These are phyloP conservation scores for Sepioteuthis lessoniana DNA, from an alignment of 2,888 invertebrate species.

Conservation along the genomic window DNA sequence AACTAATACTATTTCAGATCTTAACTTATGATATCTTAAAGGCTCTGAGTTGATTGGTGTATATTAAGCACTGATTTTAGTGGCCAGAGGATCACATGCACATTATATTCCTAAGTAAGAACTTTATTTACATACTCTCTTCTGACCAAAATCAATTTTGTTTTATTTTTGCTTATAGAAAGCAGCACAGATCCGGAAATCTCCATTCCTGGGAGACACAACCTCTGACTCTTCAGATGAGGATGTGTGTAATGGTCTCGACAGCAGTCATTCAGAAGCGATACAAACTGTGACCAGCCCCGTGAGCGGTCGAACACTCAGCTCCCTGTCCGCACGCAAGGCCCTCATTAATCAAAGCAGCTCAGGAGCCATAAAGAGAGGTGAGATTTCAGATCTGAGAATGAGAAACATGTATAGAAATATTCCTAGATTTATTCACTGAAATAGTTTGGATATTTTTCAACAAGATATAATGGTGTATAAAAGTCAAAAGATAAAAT, in stretches of 20 bases:
- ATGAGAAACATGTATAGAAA: no score
- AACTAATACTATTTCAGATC: no score
- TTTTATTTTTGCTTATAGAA: conserved; percentile 78
- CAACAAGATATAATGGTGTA: no score
- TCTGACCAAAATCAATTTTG: neutral
- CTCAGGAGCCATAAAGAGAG: conserved; percentile 71
- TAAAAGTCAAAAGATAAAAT: no score
- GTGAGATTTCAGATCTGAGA: conserved; percentile 54
- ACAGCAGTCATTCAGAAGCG: conserved; percentile 52
- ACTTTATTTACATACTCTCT: no score
- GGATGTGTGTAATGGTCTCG: conserved; percentile 77
- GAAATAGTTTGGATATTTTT: no score
- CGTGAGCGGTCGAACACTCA: conserved; percentile 52
- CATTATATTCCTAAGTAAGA: no score
- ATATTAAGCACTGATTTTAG: no score
- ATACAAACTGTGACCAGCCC: conserved; percentile 52
- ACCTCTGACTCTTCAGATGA: conserved; percentile 93
- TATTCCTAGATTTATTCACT: no score
- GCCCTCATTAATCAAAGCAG: conserved; percentile 69
- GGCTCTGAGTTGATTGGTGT: no score
- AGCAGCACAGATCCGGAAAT: conserved; percentile 94
- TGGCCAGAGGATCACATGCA: no score
- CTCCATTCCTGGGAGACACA: conserved; percentile 95
- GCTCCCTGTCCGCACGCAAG: conserved; percentile 57
- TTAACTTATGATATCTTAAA: no score